phyloP scores from a whole-genome alignment of 2,888 invertebrate species.

The Drosophila yooni region DNA sequence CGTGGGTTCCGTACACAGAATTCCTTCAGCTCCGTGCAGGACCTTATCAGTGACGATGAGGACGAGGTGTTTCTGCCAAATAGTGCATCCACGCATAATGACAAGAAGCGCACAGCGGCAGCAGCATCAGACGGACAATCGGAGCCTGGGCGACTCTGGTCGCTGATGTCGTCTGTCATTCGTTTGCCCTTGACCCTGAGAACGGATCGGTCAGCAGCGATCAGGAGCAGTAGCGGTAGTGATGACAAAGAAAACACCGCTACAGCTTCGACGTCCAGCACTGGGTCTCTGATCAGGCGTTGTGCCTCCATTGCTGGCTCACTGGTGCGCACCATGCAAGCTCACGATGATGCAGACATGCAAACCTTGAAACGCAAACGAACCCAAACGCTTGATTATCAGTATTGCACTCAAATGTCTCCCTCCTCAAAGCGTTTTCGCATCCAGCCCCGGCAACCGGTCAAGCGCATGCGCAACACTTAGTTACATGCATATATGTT shows the following conservation, averaged over 20 bases:
- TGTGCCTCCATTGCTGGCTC: conserved; percentile 84
- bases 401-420: conserved; percentile 47
- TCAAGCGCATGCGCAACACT: conserved; percentile 82
- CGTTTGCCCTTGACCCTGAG: conserved; percentile 69
- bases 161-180: conserved; percentile 80
- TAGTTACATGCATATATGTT: conserved; percentile 30
- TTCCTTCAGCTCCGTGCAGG: conserved; percentile 61
- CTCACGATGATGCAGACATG: conserved; percentile 58
- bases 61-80: conserved; percentile 62
- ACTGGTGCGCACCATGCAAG: conserved; percentile 69
- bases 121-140: background rate
- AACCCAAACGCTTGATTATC: conserved; percentile 75
- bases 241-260: conserved; percentile 54
- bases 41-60: conserved; percentile 51
- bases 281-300: conserved; percentile 74
- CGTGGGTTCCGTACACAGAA: conserved; percentile 44
- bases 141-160: conserved; percentile 66
- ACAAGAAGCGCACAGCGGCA: conserved; percentile 31
- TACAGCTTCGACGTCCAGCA: conserved; percentile 18
- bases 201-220: conserved; percentile 19
- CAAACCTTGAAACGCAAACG: conserved; percentile 81
- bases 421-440: conserved; percentile 82
- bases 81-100: conserved; percentile 62
- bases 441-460: conserved; percentile 83
- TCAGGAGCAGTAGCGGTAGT: background rate